Percentiles rank a stretch among this genome's conserved stretches.
These are phyloP conservation scores for Gila robusta DNA, from an alignment of 2,797 vertebrate species.

Conservation along the genomic window DNA sequence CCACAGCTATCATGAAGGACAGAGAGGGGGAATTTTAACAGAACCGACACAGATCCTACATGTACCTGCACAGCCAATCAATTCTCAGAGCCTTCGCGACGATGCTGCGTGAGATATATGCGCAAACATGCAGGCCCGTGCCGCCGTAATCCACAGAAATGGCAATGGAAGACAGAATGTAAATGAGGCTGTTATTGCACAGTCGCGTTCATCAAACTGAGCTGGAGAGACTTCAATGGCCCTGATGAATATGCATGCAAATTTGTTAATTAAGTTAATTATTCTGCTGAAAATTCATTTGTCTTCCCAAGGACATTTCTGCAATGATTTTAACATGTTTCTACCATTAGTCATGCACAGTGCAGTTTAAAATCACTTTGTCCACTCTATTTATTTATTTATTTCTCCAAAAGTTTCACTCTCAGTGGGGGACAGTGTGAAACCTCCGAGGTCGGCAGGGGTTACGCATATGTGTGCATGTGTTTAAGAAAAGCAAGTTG, in stretches of 20 bases:
- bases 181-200: slow-evolving; percentile 99
- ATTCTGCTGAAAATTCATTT: slow-evolving; percentile 97
- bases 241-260: slow-evolving; percentile 99
- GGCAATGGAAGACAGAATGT: slow-evolving; percentile 99
- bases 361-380: slow-evolving; percentile 95
- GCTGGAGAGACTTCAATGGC: slow-evolving; percentile 99
- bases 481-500: slow-evolving; percentile 13
- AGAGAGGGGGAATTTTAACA: slow-evolving; percentile 46
- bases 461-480: slow-evolving; percentile 8
- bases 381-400: slow-evolving; percentile 82
- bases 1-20: slow-evolving; percentile 44
- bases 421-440: slow-evolving; percentile 41
- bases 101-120: slow-evolving; percentile 65
- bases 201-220: slow-evolving; percentile 99
- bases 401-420: slow-evolving; percentile 74
- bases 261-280: slow-evolving; percentile 99
- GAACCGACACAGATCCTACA: slow-evolving; percentile 60
- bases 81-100: slow-evolving; percentile 66
- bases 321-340: slow-evolving; percentile 99
- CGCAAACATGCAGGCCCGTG: slow-evolving; percentile 60
- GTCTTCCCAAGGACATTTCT: slow-evolving; percentile 99
- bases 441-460: slow-evolving; percentile 39
- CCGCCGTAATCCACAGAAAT: slow-evolving; percentile 80
- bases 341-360: slow-evolving; percentile 98
- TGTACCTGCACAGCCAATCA: slow-evolving; percentile 74